phyloP scores from a whole-genome alignment of 2,888 invertebrate genomes.

The Lepeophtheirus nordmannii region DNA sequence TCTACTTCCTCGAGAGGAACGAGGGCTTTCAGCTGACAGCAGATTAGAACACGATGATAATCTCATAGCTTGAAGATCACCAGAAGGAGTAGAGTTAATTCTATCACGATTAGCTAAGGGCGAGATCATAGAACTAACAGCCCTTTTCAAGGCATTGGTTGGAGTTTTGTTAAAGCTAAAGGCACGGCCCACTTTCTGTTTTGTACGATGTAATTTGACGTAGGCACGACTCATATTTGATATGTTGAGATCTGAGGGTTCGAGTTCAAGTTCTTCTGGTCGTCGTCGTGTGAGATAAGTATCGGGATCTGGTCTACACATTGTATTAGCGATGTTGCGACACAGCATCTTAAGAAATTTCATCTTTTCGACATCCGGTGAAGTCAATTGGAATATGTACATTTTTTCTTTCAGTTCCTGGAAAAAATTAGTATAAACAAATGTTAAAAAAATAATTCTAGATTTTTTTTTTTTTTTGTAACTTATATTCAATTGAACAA shows the following conservation, averaged over 20 bases:
- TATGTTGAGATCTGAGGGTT: conserved; percentile 18
- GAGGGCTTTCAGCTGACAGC: conserved; percentile 19
- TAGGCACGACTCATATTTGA: conserved; percentile 2
- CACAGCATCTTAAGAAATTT: conserved; percentile 66
- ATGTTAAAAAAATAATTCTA: too few species aligned
- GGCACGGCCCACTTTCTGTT: conserved; percentile 50
- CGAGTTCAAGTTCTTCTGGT: conserved; percentile 11
- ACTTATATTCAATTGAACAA: too few species aligned
- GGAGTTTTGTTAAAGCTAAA: conserved; percentile 92
- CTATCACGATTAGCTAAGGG: conserved; percentile 37
- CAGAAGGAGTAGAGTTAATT: conserved; percentile 17
- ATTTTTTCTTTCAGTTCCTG: conserved; percentile 71
- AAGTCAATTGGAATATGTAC: conserved; percentile 68
- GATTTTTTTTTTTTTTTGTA: too few species aligned
- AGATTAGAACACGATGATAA: conserved; percentile 19
- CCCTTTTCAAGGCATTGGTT: conserved; percentile 65
- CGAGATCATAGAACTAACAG: conserved; percentile 84
- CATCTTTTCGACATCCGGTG: conserved; percentile 64
- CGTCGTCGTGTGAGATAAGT: neutral
- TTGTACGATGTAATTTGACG: conserved; percentile 25
- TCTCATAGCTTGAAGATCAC: conserved; percentile 16
- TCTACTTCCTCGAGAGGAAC: neutral
- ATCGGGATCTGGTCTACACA: conserved; percentile 75
- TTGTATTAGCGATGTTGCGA: conserved; percentile 76
- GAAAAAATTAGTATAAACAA: conserved; percentile 25